Base-by-base conservation (phyloP, 1,140 invertebrate species). In the Muscidifurax raptorellus region DNA sequence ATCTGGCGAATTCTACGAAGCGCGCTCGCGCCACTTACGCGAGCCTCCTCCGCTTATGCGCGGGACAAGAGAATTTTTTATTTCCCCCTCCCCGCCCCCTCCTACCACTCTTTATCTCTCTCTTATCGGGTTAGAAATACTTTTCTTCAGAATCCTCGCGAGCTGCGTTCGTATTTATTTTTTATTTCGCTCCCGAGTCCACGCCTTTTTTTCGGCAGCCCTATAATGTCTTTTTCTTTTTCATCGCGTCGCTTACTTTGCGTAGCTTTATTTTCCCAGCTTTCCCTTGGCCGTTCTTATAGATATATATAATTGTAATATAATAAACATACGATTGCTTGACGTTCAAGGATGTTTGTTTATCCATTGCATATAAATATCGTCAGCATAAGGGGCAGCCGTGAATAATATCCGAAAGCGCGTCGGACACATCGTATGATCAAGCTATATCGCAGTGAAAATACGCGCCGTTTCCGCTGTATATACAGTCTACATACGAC, bases 81-180 rank as follows among this genome's bases (percentile, higher is more conserved):
- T 79, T 79, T 72, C 67, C 25, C 25, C 52, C 44, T 59, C 52
- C 52, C 36, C 69, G 2, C 64, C n/a, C 52, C n/a, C 32, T 0
- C 36, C 32, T 44, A 44, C 0, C 66, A 52, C 52, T 69, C 72
- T 85, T 82, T 85, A 85, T 81, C 79, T 85, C 64, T 66, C 64
- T n/a, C 84, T 82, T 85, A 81, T 85, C 84, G 72, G 79, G 78
- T 85, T 81, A 81, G 84, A 84, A 85, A 85, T 81, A 69, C 71
- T 82, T 77, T 77, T 80, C 79, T 85, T 82, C 72, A 52, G 52
- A 67, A 75, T 71, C 64, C 83, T 47, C 66, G 40, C 40, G 7
- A 36, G 1, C 36, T 40, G 36, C 36, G 36, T 40, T 40, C 36
- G 36, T 40, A 9, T 40, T 1, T 32, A 22, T 59, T 66, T 66